A percentile compares a stretch with the other conserved stretches of the same genome.
These are phyloP conservation scores for Haemorhous mexicanus DNA, from an alignment of 2,113 vertebrate genomes.

Conservation along the genomic window DNA sequence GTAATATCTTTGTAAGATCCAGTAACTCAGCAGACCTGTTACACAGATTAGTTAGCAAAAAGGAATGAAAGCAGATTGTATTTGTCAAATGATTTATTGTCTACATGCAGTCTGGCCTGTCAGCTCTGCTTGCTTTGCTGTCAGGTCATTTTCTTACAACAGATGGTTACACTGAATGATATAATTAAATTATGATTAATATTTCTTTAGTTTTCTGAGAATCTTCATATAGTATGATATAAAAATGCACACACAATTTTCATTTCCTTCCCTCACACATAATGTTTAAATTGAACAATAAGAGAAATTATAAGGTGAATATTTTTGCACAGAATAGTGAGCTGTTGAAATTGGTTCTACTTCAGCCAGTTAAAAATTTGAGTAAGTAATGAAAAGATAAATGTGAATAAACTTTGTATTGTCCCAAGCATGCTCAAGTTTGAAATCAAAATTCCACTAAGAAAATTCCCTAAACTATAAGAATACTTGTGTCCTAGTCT, in stretches of 20 bases:
- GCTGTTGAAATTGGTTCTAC: neutral
- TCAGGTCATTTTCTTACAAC: conserved; percentile 32
- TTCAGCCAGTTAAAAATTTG: neutral
- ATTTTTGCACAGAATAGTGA: neutral
- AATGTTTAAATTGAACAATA: neutral
- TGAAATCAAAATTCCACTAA: neutral
- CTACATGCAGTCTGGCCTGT: neutral
- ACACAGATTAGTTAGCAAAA: conserved; percentile 29
- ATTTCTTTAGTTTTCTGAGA: neutral
- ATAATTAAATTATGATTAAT: conserved; percentile 32
- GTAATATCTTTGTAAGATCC: conserved; percentile 1
- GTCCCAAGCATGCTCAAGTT: neutral
- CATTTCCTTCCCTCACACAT: neutral
- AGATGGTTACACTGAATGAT: neutral
- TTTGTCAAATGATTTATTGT: conserved; percentile 49
- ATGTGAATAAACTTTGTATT: neutral
- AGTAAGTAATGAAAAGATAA: neutral
- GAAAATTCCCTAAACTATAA: neutral
- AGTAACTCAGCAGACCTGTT: conserved; percentile 8
- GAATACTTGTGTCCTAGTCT: neutral
- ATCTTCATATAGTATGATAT: neutral
- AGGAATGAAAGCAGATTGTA: conserved; percentile 24
- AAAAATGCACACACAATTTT: neutral
- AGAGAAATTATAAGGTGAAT: neutral
- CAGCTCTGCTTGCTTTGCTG: neutral